Percentiles rank a stretch among this genome's conserved stretches.
phyloP scores from a whole-genome alignment of 2,797 vertebrate genomes.

The Poeciliopsis paucimaculata region DNA sequence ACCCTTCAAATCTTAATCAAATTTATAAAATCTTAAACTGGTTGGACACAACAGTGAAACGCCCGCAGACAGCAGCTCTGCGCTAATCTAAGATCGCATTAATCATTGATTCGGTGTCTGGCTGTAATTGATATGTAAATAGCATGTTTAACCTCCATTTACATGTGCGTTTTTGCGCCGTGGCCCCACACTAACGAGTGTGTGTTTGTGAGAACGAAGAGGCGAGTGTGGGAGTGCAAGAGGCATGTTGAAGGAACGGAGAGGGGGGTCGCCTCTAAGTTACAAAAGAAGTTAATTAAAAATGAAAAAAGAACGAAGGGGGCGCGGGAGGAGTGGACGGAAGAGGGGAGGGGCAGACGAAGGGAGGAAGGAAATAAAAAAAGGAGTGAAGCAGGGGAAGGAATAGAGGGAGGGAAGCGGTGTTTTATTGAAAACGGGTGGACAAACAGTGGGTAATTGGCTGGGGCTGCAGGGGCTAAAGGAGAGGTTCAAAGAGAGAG shows the following conservation, averaged over 20 bases:
- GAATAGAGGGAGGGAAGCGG: slow-evolving; percentile 47
- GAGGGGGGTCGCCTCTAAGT: slow-evolving; percentile 61
- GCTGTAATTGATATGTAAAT: slow-evolving; percentile 81
- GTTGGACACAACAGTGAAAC: slow-evolving; percentile 44
- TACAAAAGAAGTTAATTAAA: slow-evolving; percentile 83
- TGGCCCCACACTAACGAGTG: slow-evolving; percentile 22
- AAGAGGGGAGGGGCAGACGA: slow-evolving; percentile 48
- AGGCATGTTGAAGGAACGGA: slow-evolving; percentile 56
- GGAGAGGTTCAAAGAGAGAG: slow-evolving; percentile 73
- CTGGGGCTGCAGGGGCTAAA: slow-evolving; percentile 74
- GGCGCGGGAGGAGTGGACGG: slow-evolving; percentile 46
- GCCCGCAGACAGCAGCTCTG: slow-evolving; percentile 39
- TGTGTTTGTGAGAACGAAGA: slow-evolving; percentile 36
- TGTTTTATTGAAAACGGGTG: slow-evolving; percentile 81
- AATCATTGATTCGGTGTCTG: slow-evolving; percentile 73
- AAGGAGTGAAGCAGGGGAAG: slow-evolving; percentile 16
- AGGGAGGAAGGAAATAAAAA: slow-evolving; percentile 5
- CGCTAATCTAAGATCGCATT: slow-evolving; percentile 66
- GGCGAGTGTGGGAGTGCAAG: slow-evolving; percentile 62
- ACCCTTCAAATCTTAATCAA: slow-evolving; percentile 47
- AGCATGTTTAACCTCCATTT: slow-evolving; percentile 75
- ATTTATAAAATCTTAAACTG: slow-evolving; percentile 46
- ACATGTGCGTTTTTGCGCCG: slow-evolving; percentile 44
- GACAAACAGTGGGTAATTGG: slow-evolving; percentile 81
- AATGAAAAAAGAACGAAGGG: slow-evolving; percentile 68